Evolutionary conservation across 2,797 vertebrate genomes (phyloP).

Genomic region (Myotis vivesi): DNA sequence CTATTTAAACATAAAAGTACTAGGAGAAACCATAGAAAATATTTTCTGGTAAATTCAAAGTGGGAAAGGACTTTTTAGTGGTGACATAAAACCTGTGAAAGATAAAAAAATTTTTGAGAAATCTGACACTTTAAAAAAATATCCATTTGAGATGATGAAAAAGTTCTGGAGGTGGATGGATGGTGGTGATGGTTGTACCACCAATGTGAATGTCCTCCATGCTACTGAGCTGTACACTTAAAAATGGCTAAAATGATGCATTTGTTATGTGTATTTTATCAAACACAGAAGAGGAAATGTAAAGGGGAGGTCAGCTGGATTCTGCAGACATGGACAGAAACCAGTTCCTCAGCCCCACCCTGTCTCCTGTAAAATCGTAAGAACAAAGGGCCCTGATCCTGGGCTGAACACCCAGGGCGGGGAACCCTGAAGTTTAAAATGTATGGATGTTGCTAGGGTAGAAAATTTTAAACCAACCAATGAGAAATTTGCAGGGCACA

Average conservation of each 20-base stretch:
- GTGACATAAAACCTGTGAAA: background rate
- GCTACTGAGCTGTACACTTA: background rate
- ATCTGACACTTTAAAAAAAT: background rate
- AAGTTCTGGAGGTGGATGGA: background rate
- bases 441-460: too few relatives aligned
- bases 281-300: background rate
- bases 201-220: background rate
- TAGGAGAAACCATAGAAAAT: background rate
- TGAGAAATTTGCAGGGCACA: too few relatives aligned
- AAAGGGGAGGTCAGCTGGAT: too few relatives aligned
- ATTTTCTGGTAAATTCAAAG: conserved; percentile 25
- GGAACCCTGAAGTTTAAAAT: too few relatives aligned
- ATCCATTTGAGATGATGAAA: background rate
- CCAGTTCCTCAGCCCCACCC: too few relatives aligned
- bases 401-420: too few relatives aligned
- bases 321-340: too few relatives aligned
- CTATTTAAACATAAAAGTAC: background rate
- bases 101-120: background rate
- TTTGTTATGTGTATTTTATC: background rate
- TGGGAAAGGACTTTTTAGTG: background rate
- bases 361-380: too few relatives aligned
- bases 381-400: too few relatives aligned
- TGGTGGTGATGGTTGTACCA: background rate
- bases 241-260: background rate
- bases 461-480: too few relatives aligned